Base-by-base conservation (phyloP, 64 coral and sea anemone genomes). In the Anthopleura sola region DNA sequence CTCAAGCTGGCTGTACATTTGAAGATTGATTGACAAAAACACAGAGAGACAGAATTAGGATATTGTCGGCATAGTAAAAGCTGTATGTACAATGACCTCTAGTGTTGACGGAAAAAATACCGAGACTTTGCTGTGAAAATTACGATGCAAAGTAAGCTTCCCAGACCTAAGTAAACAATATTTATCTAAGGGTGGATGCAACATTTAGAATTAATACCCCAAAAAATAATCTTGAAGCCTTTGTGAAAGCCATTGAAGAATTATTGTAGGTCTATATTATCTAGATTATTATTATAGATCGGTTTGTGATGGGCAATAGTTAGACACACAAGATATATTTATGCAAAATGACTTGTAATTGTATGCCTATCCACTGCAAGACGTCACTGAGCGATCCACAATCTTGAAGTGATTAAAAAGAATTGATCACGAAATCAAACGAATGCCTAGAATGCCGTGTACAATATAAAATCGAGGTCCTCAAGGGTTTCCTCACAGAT, bases 401-500 rank as follows among this genome's bases (percentile, higher is more conserved):
- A 34, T 71, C 29, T 15, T 32, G 66, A 36, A 32, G 66, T 71
- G 66, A 33, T 71, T 71, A 71, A 16, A 69, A 69, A 62, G 23
- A 7, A 5, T 32, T 32, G 66, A 71, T 71, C 66, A 71, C 28
- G 66, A 34, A 71, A 71, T 28, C 28, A 71, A 28, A 71, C 13
- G n/a, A 71, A n/a, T n/a, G 26, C 2, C n/a, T 34, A 71, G 66
- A 32, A 71, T 34, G 29, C 66, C 8, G 26, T 71, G 24, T 34
- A 69, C 66, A 69, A 32, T 71, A 32, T 16, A 15, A 14, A 20
- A 33, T 71, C 11, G 26, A 71, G 60, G n/a, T 32, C 11, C 13
- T 71, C 28, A 32, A 71, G 66, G n/a, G 66, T 71, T 47, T 79
- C 15, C 44, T 79, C 37, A 79, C 76, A 79, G 36, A 79, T 37